Evolutionary conservation across 2,797 vertebrate genomes (phyloP).

Genomic region (Cephalopachus bancanus): DNA sequence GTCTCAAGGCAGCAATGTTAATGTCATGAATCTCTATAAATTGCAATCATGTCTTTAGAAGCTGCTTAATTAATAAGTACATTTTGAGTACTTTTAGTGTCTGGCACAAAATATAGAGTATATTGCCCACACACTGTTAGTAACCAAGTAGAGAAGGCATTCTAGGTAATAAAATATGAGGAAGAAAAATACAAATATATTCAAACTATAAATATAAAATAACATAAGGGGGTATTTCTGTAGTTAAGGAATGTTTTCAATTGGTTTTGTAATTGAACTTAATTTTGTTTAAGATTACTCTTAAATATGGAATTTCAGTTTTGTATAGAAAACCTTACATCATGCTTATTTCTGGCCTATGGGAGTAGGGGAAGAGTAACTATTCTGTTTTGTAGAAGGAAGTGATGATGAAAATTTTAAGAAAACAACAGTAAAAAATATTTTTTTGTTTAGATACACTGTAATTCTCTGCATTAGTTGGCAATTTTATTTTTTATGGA

Average conservation of each 20-base stretch:
- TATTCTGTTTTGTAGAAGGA: conserved; percentile 5
- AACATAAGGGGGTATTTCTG: background rate
- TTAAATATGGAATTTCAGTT: background rate
- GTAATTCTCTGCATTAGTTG: background rate
- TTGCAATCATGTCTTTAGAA: background rate
- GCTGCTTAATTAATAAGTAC: background rate
- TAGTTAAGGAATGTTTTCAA: background rate
- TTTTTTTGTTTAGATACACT: background rate
- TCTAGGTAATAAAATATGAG: background rate
- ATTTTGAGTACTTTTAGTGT: conserved; percentile 17
- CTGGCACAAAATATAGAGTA: background rate
- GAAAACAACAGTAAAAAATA: background rate
- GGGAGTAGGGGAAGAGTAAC: background rate
- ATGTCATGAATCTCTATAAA: background rate
- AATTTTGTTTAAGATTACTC: conserved; percentile 7
- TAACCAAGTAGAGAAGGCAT: background rate
- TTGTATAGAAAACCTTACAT: conserved; percentile 4
- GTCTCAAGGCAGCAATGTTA: background rate
- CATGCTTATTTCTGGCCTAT: background rate
- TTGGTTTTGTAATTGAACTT: background rate
- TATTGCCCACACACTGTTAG: background rate
- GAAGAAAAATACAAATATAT: background rate
- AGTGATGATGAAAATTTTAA: background rate
- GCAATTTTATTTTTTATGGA: background rate
- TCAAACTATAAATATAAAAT: background rate